Conservation (phyloP, 2,888 invertebrate genomes). For the Ennomos quercinarius region DNA sequence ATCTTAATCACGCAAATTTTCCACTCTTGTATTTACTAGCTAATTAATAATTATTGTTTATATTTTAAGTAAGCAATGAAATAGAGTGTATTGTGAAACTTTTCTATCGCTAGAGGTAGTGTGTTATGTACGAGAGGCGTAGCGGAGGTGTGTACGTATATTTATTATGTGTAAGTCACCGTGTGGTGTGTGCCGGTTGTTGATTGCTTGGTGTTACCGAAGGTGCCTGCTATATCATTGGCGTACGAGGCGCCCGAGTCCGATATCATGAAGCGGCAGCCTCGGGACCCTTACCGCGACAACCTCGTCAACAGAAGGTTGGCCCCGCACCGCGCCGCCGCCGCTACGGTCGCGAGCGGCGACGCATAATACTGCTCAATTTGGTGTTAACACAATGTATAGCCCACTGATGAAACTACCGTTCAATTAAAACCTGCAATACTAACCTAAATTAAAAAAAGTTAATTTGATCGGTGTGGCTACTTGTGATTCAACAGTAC, state of each 20-base stretch:
- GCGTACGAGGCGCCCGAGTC: slow-evolving; percentile 99
- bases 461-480: slow-evolving; percentile 67
- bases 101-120: slow-evolving; percentile 61
- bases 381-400: slow-evolving; percentile 75
- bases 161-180: slow-evolving; percentile 65
- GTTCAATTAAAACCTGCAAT: slow-evolving; percentile 32
- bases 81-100: slow-evolving; percentile 51
- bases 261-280: slow-evolving; percentile 99
- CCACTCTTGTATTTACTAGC: slow-evolving; percentile 68
- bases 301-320: slow-evolving; percentile 99
- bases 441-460: slow-evolving; percentile 46
- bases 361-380: slow-evolving; percentile 70
- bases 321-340: slow-evolving; percentile 69
- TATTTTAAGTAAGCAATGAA: slow-evolving; percentile 60
- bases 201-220: slow-evolving; percentile 86
- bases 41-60: slow-evolving; percentile 65
- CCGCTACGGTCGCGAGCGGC: slow-evolving; percentile 47
- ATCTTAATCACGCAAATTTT: slow-evolving; percentile 72
- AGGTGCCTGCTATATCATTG: slow-evolving; percentile 99
- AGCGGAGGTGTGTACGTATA: slow-evolving; percentile 64
- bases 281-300: slow-evolving; percentile 98
- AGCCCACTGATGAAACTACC: slow-evolving; percentile 59
- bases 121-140: slow-evolving; percentile 51
- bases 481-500: slow-evolving; percentile 73
- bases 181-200: slow-evolving; percentile 58